Evolutionary conservation across 2,888 invertebrate genomes (phyloP).

Genomic region (Cetonia aurata): DNA sequence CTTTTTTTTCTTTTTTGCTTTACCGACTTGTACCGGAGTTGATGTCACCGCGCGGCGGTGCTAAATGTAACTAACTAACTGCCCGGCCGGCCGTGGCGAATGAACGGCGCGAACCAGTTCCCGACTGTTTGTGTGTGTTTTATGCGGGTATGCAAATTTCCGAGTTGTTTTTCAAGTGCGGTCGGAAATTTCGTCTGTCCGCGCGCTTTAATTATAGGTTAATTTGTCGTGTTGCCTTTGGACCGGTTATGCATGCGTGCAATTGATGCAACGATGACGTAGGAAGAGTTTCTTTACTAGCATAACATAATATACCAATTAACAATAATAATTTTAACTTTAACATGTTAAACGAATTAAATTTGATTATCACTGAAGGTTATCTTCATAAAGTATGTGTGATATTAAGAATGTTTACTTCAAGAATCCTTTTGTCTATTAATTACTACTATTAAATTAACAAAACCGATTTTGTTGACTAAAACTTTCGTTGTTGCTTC

Average conservation of each 20-base stretch:
- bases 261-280: not conserved
- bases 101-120: conserved; percentile 11
- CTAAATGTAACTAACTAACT: conserved; percentile 10
- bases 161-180: conserved; percentile 38
- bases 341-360: too few relatives aligned
- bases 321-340: too few relatives aligned
- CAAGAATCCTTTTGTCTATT: too few relatives aligned
- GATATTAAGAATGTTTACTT: too few relatives aligned
- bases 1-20: not conserved
- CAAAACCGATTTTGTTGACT: too few relatives aligned
- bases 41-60: conserved; percentile 30
- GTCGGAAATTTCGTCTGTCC: conserved; percentile 31
- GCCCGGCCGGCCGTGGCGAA: not conserved
- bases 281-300: too few relatives aligned
- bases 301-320: too few relatives aligned
- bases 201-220: not conserved
- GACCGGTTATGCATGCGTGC: not conserved
- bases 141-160: conserved; percentile 34
- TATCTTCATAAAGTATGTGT: too few relatives aligned
- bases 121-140: conserved; percentile 5
- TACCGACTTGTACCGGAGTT: conserved; percentile 20
- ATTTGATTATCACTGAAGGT: too few relatives aligned
- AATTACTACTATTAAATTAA: too few relatives aligned
- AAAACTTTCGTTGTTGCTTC: too few relatives aligned
- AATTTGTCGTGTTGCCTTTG: conserved; percentile 8